Evolutionary conservation across 2,797 vertebrate genomes (phyloP).

Genomic region (Ataeniobius toweri): DNA sequence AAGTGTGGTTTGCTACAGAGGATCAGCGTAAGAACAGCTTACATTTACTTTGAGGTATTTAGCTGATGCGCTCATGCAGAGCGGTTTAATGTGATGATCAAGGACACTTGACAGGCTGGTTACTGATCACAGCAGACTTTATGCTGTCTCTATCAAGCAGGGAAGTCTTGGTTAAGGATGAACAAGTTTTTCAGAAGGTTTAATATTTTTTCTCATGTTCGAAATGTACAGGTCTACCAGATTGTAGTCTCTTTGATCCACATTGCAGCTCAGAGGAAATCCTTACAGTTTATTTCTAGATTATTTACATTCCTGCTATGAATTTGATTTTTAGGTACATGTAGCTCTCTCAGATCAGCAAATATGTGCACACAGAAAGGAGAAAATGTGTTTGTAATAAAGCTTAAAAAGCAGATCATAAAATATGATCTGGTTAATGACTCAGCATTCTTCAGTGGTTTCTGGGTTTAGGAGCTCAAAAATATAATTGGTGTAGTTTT

Average conservation of each 20-base stretch:
- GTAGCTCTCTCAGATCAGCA: neutral
- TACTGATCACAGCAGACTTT: constrained; percentile 13
- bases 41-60: constrained; percentile 40
- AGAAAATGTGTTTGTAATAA: neutral
- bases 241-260: neutral
- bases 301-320: constrained; percentile 2
- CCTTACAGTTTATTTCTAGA: neutral
- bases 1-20: constrained; percentile 20
- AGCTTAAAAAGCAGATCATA: neutral
- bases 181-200: constrained; percentile 1
- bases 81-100: constrained; percentile 36
- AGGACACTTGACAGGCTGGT: constrained; percentile 21
- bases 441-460: neutral
- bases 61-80: constrained; percentile 26
- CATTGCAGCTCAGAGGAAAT: neutral
- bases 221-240: neutral
- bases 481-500: neutral
- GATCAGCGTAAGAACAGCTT: constrained; percentile 43
- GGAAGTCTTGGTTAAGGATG: constrained; percentile 6
- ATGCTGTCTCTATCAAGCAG: constrained; percentile 6
- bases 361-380: neutral
- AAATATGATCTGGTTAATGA: neutral
- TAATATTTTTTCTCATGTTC: neutral
- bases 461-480: neutral
- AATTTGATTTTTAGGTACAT: neutral